phyloP scores from a whole-genome alignment of 2,797 vertebrate genomes.

The Austrolebias charrua region DNA sequence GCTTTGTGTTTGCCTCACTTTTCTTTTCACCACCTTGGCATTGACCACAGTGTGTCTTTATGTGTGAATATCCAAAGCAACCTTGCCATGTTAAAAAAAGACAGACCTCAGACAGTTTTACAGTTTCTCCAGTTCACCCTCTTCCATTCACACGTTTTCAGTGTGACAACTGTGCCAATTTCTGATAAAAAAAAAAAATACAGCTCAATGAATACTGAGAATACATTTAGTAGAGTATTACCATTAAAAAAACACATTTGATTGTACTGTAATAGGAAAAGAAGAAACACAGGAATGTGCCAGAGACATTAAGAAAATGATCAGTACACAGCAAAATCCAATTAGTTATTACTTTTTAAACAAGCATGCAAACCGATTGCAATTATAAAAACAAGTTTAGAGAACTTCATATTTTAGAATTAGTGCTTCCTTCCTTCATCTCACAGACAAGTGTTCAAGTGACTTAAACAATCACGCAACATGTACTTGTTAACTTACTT shows the following conservation, averaged over 20 bases:
- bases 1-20: conserved; percentile 52
- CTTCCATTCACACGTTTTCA: conserved; percentile 10
- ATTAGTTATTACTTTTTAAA: too few species aligned
- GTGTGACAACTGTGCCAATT: conserved; percentile 12
- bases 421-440: too few species aligned
- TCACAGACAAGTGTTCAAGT: too few species aligned
- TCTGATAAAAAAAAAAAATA: conserved; percentile 20
- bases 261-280: conserved; percentile 10
- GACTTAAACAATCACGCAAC: too few species aligned
- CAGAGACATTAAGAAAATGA: neutral
- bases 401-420: too few species aligned
- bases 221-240: conserved; percentile 4
- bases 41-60: conserved; percentile 33
- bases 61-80: conserved; percentile 19
- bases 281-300: neutral
- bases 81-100: conserved; percentile 23
- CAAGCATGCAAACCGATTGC: too few species aligned
- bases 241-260: conserved; percentile 4
- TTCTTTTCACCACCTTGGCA: conserved; percentile 34
- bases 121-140: conserved; percentile 20
- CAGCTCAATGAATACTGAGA: conserved; percentile 7
- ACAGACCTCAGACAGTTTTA: conserved; percentile 31
- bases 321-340: too few species aligned
- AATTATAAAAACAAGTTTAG: too few species aligned
- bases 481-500: too few species aligned